These are phyloP conservation scores for Adoxophyes honmai DNA, from an alignment of 1,140 invertebrate species.

Conservation along the genomic window DNA sequence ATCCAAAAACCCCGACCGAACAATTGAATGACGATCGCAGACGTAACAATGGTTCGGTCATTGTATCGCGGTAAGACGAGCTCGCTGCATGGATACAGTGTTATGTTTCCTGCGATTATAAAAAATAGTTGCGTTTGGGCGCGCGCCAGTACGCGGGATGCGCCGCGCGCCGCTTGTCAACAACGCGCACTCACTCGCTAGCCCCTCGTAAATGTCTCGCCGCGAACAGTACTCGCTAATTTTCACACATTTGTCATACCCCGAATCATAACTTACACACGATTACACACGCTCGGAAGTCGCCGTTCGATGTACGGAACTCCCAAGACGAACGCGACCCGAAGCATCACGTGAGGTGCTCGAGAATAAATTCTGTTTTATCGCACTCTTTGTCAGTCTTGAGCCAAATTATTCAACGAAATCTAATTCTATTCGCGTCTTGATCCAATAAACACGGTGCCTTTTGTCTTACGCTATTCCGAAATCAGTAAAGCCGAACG, in stretches of 20 bases:
- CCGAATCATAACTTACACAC: background rate
- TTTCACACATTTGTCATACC: background rate
- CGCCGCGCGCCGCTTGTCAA: conserved; percentile 13
- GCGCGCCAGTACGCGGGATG: conserved; percentile 13
- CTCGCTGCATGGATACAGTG: conserved; percentile 26
- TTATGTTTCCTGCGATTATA: conserved; percentile 13
- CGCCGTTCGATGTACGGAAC: no score
- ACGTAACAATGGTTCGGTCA: background rate
- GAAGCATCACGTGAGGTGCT: no score
- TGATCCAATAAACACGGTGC: no score
- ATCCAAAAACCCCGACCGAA: background rate
- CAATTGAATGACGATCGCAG: background rate
- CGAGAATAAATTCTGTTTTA: no score
- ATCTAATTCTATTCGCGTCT: no score
- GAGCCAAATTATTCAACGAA: no score
- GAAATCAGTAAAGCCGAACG: no score
- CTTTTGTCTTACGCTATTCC: no score
- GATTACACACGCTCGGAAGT: no score
- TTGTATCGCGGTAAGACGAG: background rate
- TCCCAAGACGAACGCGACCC: no score
- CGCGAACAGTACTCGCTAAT: background rate
- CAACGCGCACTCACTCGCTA: background rate
- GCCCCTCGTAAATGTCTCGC: background rate
- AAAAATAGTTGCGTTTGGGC: conserved; percentile 16
- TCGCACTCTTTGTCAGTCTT: no score